Evolutionary conservation across 2,797 vertebrate species (phyloP).

Genomic region (Serranus cabrilla): DNA sequence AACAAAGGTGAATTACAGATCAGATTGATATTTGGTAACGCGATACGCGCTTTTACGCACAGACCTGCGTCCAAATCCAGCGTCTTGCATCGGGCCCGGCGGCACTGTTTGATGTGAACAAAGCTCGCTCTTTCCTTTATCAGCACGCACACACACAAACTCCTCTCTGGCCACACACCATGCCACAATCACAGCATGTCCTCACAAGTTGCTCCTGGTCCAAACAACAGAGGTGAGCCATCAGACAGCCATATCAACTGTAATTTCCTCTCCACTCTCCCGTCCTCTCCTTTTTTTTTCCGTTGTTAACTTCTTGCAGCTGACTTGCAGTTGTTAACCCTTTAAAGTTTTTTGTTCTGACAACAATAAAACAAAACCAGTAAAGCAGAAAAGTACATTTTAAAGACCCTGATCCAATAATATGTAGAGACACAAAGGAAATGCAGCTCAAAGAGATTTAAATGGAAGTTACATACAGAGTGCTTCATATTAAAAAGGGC

Average conservation of each 20-base stretch:
- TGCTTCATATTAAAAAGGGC: too few species aligned
- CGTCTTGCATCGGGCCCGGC: constrained; percentile 1
- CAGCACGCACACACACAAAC: constrained; percentile 24
- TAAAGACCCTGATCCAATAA: neutral
- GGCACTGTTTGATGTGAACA: constrained; percentile 67
- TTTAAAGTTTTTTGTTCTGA: constrained; percentile 17
- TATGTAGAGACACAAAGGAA: too few species aligned
- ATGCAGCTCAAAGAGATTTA: too few species aligned
- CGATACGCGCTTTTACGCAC: constrained; percentile 61
- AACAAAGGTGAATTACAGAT: constrained; percentile 37
- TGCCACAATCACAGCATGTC: constrained; percentile 72
- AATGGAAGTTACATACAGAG: too few species aligned
- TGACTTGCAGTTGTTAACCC: constrained; percentile 24
- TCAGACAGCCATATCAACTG: constrained; percentile 64
- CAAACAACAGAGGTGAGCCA: constrained; percentile 65
- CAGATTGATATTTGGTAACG: constrained; percentile 52
- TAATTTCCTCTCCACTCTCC: constrained; percentile 57
- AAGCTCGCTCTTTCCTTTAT: constrained; percentile 54
- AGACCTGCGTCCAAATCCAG: constrained; percentile 40
- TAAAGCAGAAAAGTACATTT: neutral
- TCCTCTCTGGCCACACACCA: constrained; percentile 65
- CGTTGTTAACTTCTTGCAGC: constrained; percentile 14
- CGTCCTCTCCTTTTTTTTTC: constrained; percentile 21
- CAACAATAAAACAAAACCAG: neutral
- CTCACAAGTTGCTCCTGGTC: constrained; percentile 70